These are phyloP conservation scores for Crossocerus cetratus DNA, from an alignment of 2,888 invertebrate genomes.

Conservation along the genomic window DNA sequence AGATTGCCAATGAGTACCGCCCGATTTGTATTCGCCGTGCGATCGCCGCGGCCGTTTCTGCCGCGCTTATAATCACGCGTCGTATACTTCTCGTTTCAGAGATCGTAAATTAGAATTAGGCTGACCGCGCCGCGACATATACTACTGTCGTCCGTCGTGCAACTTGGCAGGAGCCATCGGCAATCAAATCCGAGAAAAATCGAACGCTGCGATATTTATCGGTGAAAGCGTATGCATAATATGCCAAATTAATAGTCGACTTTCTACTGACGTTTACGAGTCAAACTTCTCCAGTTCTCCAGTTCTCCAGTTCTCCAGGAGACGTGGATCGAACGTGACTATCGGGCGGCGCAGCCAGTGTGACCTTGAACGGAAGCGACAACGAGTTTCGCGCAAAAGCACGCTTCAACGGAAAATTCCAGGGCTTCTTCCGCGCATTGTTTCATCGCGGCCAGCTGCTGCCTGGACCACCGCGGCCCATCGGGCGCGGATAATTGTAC, in stretches of 20 bases:
- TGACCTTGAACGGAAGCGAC: no score
- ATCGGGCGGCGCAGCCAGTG: no score
- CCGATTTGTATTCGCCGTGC: not conserved
- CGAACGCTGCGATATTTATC: no score
- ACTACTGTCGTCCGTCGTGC: not conserved
- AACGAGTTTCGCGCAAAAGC: not conserved
- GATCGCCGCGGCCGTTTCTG: not conserved
- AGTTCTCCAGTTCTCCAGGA: no score
- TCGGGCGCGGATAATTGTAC: slow-evolving; percentile 37
- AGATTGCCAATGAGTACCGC: slow-evolving; percentile 6
- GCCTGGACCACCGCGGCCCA: slow-evolving; percentile 12
- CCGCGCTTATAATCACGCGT: not conserved
- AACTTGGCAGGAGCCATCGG: no score
- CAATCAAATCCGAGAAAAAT: no score
- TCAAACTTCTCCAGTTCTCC: no score
- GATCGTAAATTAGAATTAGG: slow-evolving; percentile 2
- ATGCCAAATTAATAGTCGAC: no score
- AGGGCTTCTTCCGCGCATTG: slow-evolving; percentile 24
- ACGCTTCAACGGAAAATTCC: not conserved
- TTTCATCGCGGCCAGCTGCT: slow-evolving; percentile 33
- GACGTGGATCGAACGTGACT: no score
- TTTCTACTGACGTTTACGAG: no score
- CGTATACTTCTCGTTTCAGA: not conserved
- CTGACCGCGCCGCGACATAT: not conserved
- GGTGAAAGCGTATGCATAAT: no score